These are phyloP conservation scores for Archivesica marissinica DNA, from an alignment of 1,140 invertebrate genomes.

Conservation along the genomic window DNA sequence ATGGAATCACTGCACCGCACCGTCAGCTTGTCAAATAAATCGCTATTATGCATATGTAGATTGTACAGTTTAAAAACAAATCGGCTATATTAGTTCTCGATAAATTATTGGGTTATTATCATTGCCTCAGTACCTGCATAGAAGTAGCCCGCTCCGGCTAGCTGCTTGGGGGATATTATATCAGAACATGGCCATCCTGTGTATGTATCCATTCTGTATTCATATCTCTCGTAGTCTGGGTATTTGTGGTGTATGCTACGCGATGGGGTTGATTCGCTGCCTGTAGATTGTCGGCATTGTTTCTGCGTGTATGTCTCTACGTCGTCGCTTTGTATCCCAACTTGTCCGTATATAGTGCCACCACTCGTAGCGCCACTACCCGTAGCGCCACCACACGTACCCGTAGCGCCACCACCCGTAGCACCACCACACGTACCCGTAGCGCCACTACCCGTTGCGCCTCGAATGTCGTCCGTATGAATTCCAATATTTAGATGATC, in stretches of 20 bases:
- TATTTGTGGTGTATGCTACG: background rate
- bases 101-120: no score
- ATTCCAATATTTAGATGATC: slow-evolving; percentile 5
- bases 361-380: background rate
- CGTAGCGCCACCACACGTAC: background rate
- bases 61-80: no score
- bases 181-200: background rate
- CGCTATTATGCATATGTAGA: no score
- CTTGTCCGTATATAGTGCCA: background rate
- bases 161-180: background rate
- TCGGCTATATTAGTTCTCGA: no score
- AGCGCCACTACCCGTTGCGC: background rate
- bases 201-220: slow-evolving; percentile 2
- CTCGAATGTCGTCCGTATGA: background rate
- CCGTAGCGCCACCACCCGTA: background rate
- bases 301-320: background rate
- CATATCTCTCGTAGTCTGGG: background rate
- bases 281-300: background rate
- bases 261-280: background rate
- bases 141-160: slow-evolving; percentile 34
- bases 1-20: no score
- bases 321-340: background rate
- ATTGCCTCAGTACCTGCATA: slow-evolving; percentile 44
- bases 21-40: no score
- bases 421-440: no score